phyloP scores from a whole-genome alignment of 2,888 invertebrate genomes.

The Leucoptera coffeella region DNA sequence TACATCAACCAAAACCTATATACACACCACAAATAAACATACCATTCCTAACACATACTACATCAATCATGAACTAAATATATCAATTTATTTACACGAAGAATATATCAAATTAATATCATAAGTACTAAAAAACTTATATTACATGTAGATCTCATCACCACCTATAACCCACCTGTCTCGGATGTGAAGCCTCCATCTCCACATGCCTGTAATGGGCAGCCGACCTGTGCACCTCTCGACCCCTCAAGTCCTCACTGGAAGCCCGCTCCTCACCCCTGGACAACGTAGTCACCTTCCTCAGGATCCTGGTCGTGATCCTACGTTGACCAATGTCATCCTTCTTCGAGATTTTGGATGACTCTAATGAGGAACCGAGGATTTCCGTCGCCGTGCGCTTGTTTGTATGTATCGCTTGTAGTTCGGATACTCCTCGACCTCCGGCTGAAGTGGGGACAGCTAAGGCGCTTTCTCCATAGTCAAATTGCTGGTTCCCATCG shows the following conservation, averaged over 20 bases:
- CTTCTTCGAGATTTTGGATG: conserved; percentile 75
- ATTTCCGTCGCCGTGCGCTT: conserved; percentile 79
- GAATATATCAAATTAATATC: no score
- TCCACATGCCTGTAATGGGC: conserved; percentile 55
- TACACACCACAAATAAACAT: no score
- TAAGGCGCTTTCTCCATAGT: conserved; percentile 28
- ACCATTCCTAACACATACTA: no score
- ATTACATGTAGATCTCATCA: no score
- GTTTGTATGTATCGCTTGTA: conserved; percentile 76
- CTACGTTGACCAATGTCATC: conserved; percentile 73
- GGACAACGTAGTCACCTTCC: conserved; percentile 83
- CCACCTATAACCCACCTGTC: no score
- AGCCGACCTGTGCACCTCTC: conserved; percentile 50
- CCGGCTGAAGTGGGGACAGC: conserved; percentile 38
- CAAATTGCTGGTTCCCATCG: conserved; percentile 45
- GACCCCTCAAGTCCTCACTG: conserved; percentile 63
- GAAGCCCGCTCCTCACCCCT: conserved; percentile 77
- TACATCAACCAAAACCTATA: no score
- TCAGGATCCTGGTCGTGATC: conserved; percentile 79
- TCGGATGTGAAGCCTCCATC: conserved; percentile 51
- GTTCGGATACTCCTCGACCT: conserved; percentile 42
- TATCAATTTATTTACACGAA: no score
- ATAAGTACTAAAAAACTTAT: no score
- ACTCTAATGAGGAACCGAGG: conserved; percentile 77
- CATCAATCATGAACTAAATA: no score